These are phyloP conservation scores for Iguana delicatissima DNA, from an alignment of 2,797 vertebrate genomes.

Conservation along the genomic window DNA sequence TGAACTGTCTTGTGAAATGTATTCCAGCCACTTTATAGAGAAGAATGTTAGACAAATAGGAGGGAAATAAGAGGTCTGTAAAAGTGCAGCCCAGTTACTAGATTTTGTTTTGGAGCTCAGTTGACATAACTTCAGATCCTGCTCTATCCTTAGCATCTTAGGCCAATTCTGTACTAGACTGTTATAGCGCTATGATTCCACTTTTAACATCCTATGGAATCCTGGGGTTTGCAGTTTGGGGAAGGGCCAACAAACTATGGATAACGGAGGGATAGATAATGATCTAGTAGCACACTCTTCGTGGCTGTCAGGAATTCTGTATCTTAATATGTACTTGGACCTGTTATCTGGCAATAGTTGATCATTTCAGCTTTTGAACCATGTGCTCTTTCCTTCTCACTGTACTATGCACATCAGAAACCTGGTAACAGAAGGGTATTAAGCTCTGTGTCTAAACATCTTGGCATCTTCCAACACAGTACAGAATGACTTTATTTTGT, in stretches of 20 bases:
- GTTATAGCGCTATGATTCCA: too few relatives aligned
- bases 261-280: neutral
- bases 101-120: neutral
- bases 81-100: neutral
- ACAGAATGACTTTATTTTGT: conserved; percentile 32
- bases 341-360: neutral
- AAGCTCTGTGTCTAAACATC: neutral
- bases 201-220: too few relatives aligned
- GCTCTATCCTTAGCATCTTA: neutral
- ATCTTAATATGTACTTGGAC: neutral
- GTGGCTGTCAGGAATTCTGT: neutral
- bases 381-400: neutral
- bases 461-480: conserved; percentile 12
- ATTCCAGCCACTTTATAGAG: neutral
- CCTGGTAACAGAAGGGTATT: rapidly evolving
- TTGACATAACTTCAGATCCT: neutral
- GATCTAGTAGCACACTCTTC: neutral
- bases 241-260: neutral
- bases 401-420: neutral
- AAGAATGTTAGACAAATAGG: neutral
- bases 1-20: conserved; percentile 29
- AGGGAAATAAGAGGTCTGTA: neutral
- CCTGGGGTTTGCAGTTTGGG: too few relatives aligned
- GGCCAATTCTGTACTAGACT: too few relatives aligned
- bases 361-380: neutral